These are phyloP conservation scores for Perithous albicinctus DNA, from an alignment of 2,888 invertebrate genomes.

Conservation along the genomic window DNA sequence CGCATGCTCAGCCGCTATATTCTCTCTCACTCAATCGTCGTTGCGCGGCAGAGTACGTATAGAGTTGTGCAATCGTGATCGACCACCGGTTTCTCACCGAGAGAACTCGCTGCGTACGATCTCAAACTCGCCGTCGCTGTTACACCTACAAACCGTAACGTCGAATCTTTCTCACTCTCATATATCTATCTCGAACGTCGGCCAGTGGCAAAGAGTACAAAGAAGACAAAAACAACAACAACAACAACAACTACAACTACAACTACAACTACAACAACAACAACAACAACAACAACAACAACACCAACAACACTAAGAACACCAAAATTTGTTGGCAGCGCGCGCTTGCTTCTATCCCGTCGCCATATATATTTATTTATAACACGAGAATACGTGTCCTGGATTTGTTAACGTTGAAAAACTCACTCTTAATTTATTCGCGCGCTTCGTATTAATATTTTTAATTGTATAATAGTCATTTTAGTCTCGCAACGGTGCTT, in stretches of 20 bases:
- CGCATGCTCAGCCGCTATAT: conserved; percentile 10
- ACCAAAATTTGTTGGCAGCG: conserved; percentile 68
- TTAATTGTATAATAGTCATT: conserved; percentile 59
- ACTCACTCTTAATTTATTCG: conserved; percentile 48
- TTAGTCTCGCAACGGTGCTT: conserved; percentile 49
- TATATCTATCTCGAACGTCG: conserved; percentile 29
- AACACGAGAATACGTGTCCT: conserved; percentile 5
- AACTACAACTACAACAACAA: no score
- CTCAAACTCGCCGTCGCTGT: conserved; percentile 45
- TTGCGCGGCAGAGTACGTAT: conserved; percentile 44
- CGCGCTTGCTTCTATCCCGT: conserved; percentile 70
- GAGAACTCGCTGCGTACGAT: conserved; percentile 38
- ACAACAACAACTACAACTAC: no score
- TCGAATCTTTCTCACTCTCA: conserved; percentile 29
- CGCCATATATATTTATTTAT: conserved; percentile 72
- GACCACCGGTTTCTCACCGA: conserved; percentile 57
- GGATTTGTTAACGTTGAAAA: not conserved
- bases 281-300: conserved; percentile 29
- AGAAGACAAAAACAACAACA: conserved; percentile 30
- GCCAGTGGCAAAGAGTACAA: conserved; percentile 68
- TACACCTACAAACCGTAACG: conserved; percentile 3
- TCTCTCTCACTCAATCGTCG: conserved; percentile 31
- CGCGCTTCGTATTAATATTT: conserved; percentile 58
- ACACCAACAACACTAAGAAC: conserved; percentile 41
- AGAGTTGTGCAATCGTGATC: conserved; percentile 62